phyloP scores from a whole-genome alignment of 2,113 vertebrate genomes.

The Mesoclemmys tuberculata region DNA sequence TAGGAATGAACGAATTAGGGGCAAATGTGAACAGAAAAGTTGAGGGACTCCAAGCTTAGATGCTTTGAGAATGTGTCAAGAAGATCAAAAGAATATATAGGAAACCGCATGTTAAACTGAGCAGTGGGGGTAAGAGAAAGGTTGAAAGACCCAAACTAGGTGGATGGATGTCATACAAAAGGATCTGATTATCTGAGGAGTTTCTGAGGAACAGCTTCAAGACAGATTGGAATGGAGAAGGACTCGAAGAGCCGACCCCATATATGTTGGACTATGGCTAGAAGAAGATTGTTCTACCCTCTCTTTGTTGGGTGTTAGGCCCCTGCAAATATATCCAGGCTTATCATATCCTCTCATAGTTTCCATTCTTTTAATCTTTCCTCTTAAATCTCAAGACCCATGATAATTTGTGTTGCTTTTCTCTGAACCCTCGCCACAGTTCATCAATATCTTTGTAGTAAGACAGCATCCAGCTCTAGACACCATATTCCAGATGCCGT shows the following conservation, averaged over 20 bases:
- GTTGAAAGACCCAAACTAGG: background rate
- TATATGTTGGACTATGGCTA: background rate
- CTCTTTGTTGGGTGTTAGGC: background rate
- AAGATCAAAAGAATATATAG: background rate
- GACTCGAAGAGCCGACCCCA: background rate
- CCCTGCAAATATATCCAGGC: slow-evolving; percentile 25
- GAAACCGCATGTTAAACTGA: background rate
- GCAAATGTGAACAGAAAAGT: background rate
- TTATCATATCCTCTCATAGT: background rate
- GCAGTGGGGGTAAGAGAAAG: background rate
- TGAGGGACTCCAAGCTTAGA: background rate
- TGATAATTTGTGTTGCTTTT: background rate
- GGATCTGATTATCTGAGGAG: background rate
- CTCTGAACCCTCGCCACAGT: fast-evolving
- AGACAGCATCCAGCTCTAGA: background rate
- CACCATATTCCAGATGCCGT: background rate
- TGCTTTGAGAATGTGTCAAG: background rate
- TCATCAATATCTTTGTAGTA: background rate
- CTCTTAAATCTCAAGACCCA: background rate
- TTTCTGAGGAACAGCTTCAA: background rate
- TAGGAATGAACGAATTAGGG: background rate
- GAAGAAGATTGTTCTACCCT: background rate
- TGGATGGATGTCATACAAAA: background rate
- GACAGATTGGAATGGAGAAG: background rate
- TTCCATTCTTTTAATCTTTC: background rate